phyloP scores from a whole-genome alignment of 2,797 vertebrate species.

The Oceanodroma leucorhoa region DNA sequence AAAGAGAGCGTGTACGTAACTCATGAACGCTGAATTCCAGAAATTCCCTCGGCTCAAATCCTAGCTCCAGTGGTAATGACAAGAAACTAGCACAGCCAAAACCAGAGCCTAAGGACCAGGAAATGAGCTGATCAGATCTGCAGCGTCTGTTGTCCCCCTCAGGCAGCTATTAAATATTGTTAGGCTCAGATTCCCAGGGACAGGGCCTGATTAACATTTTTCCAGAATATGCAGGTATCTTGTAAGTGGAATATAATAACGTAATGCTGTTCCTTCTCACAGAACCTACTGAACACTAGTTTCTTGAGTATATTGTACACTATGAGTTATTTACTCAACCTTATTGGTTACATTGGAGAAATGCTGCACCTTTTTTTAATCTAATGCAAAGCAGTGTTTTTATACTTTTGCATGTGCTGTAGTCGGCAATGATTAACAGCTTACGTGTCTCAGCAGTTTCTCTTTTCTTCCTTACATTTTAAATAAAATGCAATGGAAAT shows the following conservation, averaged over 20 bases:
- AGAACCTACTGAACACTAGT: background rate
- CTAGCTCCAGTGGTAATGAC: background rate
- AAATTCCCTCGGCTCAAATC: background rate
- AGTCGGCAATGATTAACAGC: background rate
- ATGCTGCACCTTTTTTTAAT: background rate
- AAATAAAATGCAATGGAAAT: conserved; percentile 3
- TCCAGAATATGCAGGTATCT: background rate
- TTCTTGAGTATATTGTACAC: background rate
- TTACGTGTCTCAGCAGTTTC: background rate
- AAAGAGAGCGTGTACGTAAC: fast-evolving
- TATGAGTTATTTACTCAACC: background rate
- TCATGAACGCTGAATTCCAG: background rate
- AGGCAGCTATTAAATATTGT: background rate
- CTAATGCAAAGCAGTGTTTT: background rate
- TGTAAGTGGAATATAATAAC: background rate
- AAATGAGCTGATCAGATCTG: background rate
- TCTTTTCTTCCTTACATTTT: background rate
- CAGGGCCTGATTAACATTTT: background rate
- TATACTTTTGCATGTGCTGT: background rate
- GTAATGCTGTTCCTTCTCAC: background rate
- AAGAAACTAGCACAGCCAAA: background rate
- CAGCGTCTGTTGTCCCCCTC: background rate
- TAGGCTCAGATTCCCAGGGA: background rate
- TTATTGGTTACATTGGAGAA: background rate
- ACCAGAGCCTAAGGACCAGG: background rate